Evolutionary conservation across 2,797 vertebrate species (phyloP).

Genomic region (Sebastes vulpes): DNA sequence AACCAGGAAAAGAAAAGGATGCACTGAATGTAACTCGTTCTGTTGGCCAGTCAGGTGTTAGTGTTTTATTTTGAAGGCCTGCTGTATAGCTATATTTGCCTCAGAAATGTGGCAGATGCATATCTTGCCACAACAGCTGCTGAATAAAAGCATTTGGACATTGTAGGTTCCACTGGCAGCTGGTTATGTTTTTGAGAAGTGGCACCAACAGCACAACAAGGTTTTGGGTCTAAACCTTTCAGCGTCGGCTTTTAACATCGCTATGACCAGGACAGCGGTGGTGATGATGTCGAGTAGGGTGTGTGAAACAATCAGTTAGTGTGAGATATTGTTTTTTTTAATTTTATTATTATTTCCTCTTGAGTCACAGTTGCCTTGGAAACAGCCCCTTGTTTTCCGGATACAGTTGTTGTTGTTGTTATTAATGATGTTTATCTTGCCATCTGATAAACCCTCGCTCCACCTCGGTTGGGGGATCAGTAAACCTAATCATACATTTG

Average conservation of each 20-base stretch:
- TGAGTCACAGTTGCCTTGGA: conserved; percentile 89
- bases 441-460: conserved; percentile 52
- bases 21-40: conserved; percentile 70
- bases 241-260: conserved; percentile 71
- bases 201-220: conserved; percentile 58
- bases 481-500: conserved; percentile 85
- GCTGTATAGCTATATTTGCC: conserved; percentile 12
- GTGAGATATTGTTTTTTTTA: conserved; percentile 35
- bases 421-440: conserved; percentile 56
- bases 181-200: background rate
- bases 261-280: conserved; percentile 50
- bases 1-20: conserved; percentile 27
- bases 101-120: conserved; percentile 12
- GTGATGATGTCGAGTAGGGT: conserved; percentile 47
- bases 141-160: conserved; percentile 10
- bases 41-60: conserved; percentile 38
- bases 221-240: conserved; percentile 16
- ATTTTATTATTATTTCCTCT: conserved; percentile 56
- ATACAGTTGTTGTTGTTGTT: conserved; percentile 48
- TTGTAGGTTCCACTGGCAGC: conserved; percentile 30
- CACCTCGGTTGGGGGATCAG: conserved; percentile 39
- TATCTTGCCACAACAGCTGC: conserved; percentile 24
- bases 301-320: conserved; percentile 83
- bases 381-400: conserved; percentile 69
- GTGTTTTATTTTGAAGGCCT: conserved; percentile 16